A percentile compares a stretch with the other conserved stretches of the same genome.
Conservation (phyloP, 2,797 vertebrate species). For the Harpagifer antarcticus region DNA sequence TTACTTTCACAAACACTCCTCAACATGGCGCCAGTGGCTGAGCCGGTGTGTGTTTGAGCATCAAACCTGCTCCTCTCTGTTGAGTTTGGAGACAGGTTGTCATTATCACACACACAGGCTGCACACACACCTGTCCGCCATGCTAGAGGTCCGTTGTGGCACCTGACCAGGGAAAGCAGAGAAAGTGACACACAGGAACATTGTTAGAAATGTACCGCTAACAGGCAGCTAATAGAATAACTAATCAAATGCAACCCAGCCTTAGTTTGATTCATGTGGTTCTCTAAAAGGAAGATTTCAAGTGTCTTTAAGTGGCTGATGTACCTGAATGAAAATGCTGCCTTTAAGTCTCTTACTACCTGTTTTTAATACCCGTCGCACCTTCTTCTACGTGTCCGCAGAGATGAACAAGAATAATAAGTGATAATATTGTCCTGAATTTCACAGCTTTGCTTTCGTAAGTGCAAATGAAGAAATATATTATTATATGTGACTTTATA, state of each 20-base stretch:
- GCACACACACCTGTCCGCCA: constrained; percentile 10
- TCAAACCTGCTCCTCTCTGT: constrained; percentile 83
- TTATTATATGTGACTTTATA: constrained; percentile 28
- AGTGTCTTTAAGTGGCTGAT: constrained; percentile 5
- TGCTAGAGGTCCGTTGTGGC: constrained; percentile 23
- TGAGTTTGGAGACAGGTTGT: constrained; percentile 84
- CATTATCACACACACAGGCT: constrained; percentile 79
- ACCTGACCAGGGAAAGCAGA: constrained; percentile 21
- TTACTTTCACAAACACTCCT: constrained; percentile 22
- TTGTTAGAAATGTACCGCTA: constrained; percentile 15
- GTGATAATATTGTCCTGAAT: constrained; percentile 7
- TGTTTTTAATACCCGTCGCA: constrained; percentile 25
- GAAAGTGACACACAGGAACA: not conserved
- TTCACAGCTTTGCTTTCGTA: constrained; percentile 23
- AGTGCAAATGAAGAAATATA: constrained; percentile 34
- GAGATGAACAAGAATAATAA: constrained; percentile 21
- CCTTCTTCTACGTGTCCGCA: not conserved
- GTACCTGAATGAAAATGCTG: constrained; percentile 54
- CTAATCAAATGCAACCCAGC: constrained; percentile 12
- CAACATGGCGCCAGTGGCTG: constrained; percentile 18
- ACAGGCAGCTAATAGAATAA: constrained; percentile 12
- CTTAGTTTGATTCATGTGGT: not conserved
- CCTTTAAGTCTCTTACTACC: constrained; percentile 17
- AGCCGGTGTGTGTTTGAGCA: constrained; percentile 63
- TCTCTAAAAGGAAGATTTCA: constrained; percentile 26